These are phyloP conservation scores for Dendrocincla tyrannina DNA, from an alignment of 2,797 vertebrate species.

Conservation along the genomic window DNA sequence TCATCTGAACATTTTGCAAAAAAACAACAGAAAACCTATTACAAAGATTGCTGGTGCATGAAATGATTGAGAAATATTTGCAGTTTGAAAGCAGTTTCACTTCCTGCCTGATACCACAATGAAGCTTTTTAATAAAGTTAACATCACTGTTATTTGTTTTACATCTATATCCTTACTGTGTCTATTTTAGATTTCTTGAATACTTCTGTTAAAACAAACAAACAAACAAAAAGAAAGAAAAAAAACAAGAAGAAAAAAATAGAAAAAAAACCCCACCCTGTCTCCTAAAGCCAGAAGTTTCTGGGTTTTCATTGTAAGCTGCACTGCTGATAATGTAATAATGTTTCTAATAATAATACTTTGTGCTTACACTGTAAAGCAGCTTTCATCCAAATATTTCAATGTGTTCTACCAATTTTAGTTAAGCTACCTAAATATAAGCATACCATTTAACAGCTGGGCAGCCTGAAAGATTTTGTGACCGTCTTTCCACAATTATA, in stretches of 20 bases:
- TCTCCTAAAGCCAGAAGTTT: conserved; percentile 18
- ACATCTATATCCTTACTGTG: conserved; percentile 14
- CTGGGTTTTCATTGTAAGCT: not conserved
- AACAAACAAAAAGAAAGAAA: no score
- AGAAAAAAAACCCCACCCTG: no score
- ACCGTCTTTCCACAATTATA: not conserved
- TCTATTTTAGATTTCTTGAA: conserved; percentile 45
- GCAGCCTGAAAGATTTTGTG: conserved; percentile 1
- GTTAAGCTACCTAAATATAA: conserved; percentile 7
- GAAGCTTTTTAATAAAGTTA: conserved; percentile 75
- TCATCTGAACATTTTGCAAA: conserved; percentile 63
- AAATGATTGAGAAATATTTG: conserved; percentile 80
- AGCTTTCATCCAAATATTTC: conserved; percentile 23
- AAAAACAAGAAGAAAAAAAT: no score
- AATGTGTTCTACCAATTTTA: not conserved
- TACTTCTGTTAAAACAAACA: not conserved
- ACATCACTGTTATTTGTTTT: conserved; percentile 40
- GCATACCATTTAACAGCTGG: conserved; percentile 11
- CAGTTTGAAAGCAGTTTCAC: conserved; percentile 77
- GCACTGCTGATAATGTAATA: not conserved
- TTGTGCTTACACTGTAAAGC: conserved; percentile 6
- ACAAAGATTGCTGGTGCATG: conserved; percentile 72
- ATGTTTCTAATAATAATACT: conserved; percentile 5
- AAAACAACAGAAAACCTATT: conserved; percentile 64
- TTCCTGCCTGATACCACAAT: conserved; percentile 80